Evolutionary conservation across 1,140 invertebrate species (phyloP).

Genomic region (Paramacrobiotus metropolitanus): DNA sequence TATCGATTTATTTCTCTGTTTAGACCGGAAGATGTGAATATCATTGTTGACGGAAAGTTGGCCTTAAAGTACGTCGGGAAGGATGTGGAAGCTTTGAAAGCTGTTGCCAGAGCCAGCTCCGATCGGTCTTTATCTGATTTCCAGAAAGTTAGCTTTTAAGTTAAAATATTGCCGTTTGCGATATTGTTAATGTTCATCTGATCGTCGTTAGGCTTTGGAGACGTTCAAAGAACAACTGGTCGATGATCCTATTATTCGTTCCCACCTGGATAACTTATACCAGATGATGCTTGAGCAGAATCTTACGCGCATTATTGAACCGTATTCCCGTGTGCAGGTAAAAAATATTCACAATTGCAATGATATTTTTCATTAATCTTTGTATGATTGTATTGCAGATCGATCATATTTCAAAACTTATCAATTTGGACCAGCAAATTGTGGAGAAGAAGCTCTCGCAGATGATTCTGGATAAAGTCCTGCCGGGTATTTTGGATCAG

Average conservation of each 20-base stretch:
- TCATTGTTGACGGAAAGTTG: constrained; percentile 83
- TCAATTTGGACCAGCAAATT: constrained; percentile 60
- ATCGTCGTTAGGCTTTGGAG: constrained; percentile 38
- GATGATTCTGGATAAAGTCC: constrained; percentile 91
- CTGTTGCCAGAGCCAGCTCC: constrained; percentile 80
- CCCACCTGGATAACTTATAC: constrained; percentile 84
- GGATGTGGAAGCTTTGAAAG: constrained; percentile 92
- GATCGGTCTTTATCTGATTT: constrained; percentile 89
- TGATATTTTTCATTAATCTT: constrained; percentile 8
- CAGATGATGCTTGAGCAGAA: constrained; percentile 99
- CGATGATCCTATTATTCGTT: constrained; percentile 83
- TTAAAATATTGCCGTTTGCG: neutral
- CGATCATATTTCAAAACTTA: constrained; percentile 52
- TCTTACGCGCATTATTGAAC: constrained; percentile 90
- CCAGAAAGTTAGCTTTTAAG: constrained; percentile 29
- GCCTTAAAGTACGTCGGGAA: constrained; percentile 82
- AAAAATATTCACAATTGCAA: too few species aligned
- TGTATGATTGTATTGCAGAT: constrained; percentile 35
- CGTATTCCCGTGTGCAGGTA: constrained; percentile 87
- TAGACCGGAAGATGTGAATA: constrained; percentile 75
- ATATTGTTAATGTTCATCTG: neutral
- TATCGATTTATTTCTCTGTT: constrained; percentile 9
- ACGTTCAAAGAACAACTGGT: constrained; percentile 68
- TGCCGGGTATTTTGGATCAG: constrained; percentile 81
- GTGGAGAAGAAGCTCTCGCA: constrained; percentile 98